Evolutionary conservation across 2,113 vertebrate genomes (phyloP).

Genomic region (Ivindomyrus marchei): DNA sequence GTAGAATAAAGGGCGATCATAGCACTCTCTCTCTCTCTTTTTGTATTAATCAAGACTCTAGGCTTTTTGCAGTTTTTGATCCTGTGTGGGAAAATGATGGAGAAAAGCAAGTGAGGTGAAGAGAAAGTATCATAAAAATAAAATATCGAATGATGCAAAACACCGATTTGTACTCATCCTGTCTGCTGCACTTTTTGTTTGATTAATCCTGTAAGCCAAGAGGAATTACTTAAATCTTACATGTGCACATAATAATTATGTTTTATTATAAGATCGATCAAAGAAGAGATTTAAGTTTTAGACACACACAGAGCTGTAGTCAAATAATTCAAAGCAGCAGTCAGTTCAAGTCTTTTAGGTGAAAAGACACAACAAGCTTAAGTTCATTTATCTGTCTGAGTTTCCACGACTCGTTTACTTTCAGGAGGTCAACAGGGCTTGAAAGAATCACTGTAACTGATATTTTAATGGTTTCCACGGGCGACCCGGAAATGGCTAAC

Average conservation of each 20-base stretch:
- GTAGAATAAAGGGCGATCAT: too few relatives aligned
- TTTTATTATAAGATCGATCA: not conserved
- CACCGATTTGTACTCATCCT: not conserved
- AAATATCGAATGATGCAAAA: not conserved
- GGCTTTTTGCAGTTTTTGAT: not conserved
- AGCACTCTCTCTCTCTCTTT: too few relatives aligned
- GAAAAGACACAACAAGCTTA: not conserved
- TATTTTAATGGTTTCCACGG: not conserved
- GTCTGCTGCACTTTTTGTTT: not conserved
- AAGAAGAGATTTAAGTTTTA: not conserved
- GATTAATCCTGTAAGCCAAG: not conserved
- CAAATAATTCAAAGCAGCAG: not conserved
- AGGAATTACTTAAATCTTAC: not conserved
- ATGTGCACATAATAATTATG: not conserved
- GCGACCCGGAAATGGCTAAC: not conserved
- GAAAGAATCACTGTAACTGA: not conserved
- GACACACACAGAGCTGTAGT: not conserved
- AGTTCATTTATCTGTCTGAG: not conserved
- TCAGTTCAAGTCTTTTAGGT: not conserved
- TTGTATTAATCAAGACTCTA: not conserved
- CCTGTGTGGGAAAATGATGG: not conserved
- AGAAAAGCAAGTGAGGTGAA: not conserved
- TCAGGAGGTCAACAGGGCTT: not conserved
- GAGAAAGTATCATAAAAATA: not conserved
- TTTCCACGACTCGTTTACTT: not conserved